These are phyloP conservation scores for Caenorhabditis drosophilae DNA, from an alignment of 2,888 invertebrate genomes.

Conservation along the genomic window DNA sequence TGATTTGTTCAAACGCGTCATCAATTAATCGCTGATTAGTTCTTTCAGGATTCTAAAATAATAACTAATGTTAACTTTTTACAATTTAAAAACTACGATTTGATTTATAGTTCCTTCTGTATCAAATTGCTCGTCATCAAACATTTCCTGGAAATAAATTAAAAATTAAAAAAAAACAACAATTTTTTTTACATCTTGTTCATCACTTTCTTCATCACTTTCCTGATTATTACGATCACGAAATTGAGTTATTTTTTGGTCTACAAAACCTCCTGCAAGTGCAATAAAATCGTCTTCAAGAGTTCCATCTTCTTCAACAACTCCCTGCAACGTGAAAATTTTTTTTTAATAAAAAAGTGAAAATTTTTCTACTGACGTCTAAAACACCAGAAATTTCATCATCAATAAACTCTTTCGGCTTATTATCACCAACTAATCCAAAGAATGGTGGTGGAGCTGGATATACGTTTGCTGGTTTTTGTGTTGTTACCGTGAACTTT, in stretches of 20 bases:
- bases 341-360: constrained; percentile 69
- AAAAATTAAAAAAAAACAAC: too few relatives aligned
- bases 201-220: constrained; percentile 33
- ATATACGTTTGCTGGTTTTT: constrained; percentile 18
- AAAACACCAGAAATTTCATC: constrained; percentile 46
- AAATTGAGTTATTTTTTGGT: constrained; percentile 28
- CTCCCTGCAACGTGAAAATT: constrained; percentile 59
- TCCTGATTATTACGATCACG: constrained; percentile 6
- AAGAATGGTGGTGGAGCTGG: constrained; percentile 28
- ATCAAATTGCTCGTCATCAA: constrained; percentile 14
- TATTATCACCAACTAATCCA: constrained; percentile 12
- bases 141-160: too few relatives aligned
- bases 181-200: constrained; percentile 21
- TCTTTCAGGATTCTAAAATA: constrained; percentile 8
- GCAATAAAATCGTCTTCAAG: constrained; percentile 91
- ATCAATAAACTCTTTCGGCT: constrained; percentile 42
- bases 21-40: constrained; percentile 43
- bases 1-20: constrained; percentile 44
- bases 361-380: constrained; percentile 31
- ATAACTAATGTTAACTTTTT: too few relatives aligned
- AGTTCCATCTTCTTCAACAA: constrained; percentile 82
- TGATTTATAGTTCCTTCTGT: not conserved
- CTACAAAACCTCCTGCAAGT: constrained; percentile 76
- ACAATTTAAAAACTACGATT: not conserved
- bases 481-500: too few relatives aligned